Evolutionary conservation across 2,113 vertebrate genomes (phyloP).

Genomic region (Austrofundulus limnaeus): DNA sequence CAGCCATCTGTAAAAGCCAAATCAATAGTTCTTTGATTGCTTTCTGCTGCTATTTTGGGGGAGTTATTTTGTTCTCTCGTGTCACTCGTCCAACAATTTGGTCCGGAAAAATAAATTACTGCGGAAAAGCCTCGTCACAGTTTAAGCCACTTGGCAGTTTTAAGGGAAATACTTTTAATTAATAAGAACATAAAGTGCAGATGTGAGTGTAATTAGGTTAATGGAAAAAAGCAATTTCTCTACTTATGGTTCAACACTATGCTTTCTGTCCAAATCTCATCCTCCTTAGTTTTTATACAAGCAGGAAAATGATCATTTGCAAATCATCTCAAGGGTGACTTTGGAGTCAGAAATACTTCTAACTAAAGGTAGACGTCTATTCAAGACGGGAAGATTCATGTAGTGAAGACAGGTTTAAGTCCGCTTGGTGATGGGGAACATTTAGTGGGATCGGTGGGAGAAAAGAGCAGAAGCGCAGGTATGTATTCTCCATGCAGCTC

Average conservation of each 20-base stretch:
- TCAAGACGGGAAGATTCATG: conserved; percentile 13
- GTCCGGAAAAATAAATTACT: background rate
- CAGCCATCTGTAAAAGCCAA: conserved; percentile 39
- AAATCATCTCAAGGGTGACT: conserved; percentile 18
- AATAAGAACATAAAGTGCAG: background rate
- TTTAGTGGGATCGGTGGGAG: conserved; percentile 12
- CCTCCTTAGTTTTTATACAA: background rate
- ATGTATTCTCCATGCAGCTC: background rate
- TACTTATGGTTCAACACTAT: background rate
- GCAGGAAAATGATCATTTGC: conserved; percentile 6
- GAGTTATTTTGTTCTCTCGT: background rate
- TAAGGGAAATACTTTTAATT: background rate
- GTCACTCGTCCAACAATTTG: background rate
- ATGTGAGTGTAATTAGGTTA: background rate
- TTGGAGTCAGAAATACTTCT: background rate
- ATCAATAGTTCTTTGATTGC: conserved; percentile 55
- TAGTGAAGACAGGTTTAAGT: conserved; percentile 28
- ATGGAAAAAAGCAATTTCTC: background rate
- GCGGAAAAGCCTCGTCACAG: background rate
- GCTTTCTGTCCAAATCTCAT: background rate
- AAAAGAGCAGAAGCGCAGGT: conserved; percentile 16
- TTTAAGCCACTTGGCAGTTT: background rate
- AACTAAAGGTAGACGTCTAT: conserved; percentile 3
- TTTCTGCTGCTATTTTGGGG: conserved; percentile 23
- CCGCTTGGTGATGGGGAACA: conserved; percentile 20